A percentile compares a stretch with the other conserved stretches of the same genome.
phyloP scores from a whole-genome alignment of 2,888 invertebrate genomes.

The Rotaria sp. region DNA sequence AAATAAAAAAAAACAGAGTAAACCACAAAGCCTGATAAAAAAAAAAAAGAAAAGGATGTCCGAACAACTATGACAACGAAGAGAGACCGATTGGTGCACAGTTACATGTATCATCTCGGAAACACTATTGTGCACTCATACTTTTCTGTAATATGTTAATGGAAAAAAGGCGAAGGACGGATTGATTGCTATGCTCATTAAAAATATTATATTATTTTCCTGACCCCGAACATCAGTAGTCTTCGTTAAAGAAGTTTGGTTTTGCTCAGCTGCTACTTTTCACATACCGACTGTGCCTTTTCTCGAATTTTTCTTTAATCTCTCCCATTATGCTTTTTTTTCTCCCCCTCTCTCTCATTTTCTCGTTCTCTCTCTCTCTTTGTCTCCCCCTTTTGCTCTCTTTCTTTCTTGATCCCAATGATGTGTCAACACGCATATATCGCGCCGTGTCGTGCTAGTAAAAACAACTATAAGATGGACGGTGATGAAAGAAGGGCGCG shows the following conservation, averaged over 20 bases:
- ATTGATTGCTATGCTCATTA: neutral
- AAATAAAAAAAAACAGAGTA: neutral
- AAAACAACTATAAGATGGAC: neutral
- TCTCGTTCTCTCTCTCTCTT: neutral
- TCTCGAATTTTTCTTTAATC: neutral
- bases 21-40: neutral
- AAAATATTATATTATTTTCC: neutral
- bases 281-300: neutral
- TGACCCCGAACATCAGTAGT: neutral
- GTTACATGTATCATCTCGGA: neutral
- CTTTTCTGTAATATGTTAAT: neutral
- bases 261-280: neutral
- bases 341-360: too few relatives aligned
- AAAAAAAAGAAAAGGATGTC: neutral
- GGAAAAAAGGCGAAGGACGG: neutral
- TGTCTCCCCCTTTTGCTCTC: neutral
- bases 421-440: neutral
- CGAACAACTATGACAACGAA: neutral
- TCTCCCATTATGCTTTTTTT: too few relatives aligned
- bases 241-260: neutral
- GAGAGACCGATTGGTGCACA: neutral
- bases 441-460: neutral
- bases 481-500: conserved; percentile 5
- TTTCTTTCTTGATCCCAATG: neutral
- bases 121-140: neutral